phyloP scores from a whole-genome alignment of 2,113 vertebrate genomes.

The Felis chaus region DNA sequence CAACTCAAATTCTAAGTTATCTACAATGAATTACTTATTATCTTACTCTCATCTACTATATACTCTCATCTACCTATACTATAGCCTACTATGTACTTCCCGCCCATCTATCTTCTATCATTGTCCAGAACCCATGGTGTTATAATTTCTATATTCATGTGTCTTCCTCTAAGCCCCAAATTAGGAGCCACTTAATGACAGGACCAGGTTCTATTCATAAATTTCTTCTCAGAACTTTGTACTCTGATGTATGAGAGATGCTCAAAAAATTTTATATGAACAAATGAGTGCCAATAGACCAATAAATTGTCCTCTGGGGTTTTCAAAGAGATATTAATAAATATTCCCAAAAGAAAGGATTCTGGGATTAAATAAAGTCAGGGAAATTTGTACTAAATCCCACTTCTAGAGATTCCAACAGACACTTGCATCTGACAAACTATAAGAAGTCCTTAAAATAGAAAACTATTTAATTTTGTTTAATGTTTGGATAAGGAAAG shows the following conservation, averaged over 20 bases:
- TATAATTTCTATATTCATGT: neutral
- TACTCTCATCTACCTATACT: too few relatives aligned
- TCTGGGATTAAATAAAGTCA: neutral
- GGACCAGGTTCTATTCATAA: neutral
- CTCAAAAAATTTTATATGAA: neutral
- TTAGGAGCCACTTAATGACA: neutral
- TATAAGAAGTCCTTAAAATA: conserved; percentile 1
- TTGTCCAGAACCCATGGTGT: neutral
- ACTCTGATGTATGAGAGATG: neutral
- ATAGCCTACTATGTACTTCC: neutral
- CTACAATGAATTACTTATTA: neutral
- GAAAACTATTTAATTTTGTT: conserved; percentile 16
- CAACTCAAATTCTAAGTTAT: neutral
- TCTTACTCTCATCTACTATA: neutral
- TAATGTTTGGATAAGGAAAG: conserved; percentile 30
- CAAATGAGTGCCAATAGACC: neutral
- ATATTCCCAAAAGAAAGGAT: neutral
- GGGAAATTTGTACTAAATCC: neutral
- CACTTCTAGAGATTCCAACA: neutral
- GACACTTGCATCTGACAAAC: neutral
- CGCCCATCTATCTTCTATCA: neutral
- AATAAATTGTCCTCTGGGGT: neutral
- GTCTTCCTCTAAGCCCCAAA: neutral
- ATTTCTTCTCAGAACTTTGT: neutral
- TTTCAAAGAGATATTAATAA: conserved; percentile 37